These are phyloP conservation scores for Hybognathus amarus DNA, from an alignment of 2,797 vertebrate species.

Conservation along the genomic window DNA sequence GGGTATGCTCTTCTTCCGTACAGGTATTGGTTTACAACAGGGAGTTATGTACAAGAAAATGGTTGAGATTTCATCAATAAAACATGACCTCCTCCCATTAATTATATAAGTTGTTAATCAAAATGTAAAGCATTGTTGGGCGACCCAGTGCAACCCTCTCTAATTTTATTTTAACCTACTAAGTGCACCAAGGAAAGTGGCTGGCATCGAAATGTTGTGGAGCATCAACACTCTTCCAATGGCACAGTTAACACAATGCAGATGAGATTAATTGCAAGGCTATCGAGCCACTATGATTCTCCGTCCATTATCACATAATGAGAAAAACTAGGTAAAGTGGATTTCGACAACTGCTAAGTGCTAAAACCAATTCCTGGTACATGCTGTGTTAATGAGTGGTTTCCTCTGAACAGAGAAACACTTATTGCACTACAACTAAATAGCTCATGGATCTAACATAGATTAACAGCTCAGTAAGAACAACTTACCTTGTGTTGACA, in stretches of 20 bases:
- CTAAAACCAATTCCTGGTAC: conserved; percentile 55
- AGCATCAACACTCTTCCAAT: neutral
- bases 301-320: conserved; percentile 47
- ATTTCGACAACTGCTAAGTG: conserved; percentile 56
- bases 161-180: conserved; percentile 24
- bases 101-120: conserved; percentile 30
- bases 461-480: conserved; percentile 53
- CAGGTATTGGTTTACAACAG: neutral
- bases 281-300: conserved; percentile 38
- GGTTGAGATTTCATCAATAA: conserved; percentile 11
- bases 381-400: conserved; percentile 52
- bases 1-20: neutral
- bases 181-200: neutral
- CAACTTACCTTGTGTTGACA: conserved; percentile 33
- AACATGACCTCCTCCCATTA: neutral
- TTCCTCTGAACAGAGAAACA: conserved; percentile 49
- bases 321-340: conserved; percentile 48
- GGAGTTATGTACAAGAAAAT: neutral
- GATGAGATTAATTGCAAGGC: conserved; percentile 53
- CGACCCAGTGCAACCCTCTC: neutral
- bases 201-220: neutral
- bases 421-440: conserved; percentile 45
- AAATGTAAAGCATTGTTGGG: conserved; percentile 16
- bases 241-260: conserved; percentile 45
- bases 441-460: conserved; percentile 49